Conservation (phyloP, 2,888 invertebrate genomes). For the Phortica magna region DNA sequence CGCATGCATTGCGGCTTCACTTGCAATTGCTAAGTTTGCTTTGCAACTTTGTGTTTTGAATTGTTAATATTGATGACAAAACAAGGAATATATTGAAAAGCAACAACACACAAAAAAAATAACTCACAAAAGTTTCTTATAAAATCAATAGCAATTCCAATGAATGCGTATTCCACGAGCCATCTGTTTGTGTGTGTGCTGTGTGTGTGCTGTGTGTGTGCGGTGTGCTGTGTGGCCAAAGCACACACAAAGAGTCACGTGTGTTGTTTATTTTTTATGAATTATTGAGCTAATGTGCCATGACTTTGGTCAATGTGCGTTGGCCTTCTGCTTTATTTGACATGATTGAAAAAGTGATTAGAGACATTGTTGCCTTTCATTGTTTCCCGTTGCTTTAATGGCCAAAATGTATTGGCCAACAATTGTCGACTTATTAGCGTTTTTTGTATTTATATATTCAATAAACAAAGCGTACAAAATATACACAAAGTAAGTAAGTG, state of each 20-base stretch:
- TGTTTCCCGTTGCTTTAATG: too few relatives aligned
- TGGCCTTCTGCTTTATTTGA: not conserved
- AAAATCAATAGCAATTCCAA: slow-evolving; percentile 22
- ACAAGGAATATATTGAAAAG: not conserved
- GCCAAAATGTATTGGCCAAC: too few relatives aligned
- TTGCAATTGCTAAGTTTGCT: too few relatives aligned
- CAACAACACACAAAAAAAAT: slow-evolving; percentile 6
- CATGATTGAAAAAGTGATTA: too few relatives aligned
- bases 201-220: not conserved
- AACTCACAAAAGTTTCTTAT: not conserved
- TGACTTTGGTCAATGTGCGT: not conserved
- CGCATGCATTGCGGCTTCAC: too few relatives aligned
- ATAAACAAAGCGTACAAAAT: too few relatives aligned
- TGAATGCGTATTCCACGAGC: not conserved
- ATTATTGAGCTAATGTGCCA: not conserved
- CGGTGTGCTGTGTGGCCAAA: not conserved
- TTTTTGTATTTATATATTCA: too few relatives aligned
- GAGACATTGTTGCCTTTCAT: too few relatives aligned
- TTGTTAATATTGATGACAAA: too few relatives aligned
- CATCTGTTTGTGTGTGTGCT: not conserved
- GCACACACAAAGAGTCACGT: not conserved
- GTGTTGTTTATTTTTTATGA: not conserved
- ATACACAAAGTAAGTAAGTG: too few relatives aligned
- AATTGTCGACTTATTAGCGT: too few relatives aligned
- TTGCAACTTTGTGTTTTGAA: too few relatives aligned